Conservation (phyloP, 1,140 invertebrate species). For the Mesaphorura yosii region DNA sequence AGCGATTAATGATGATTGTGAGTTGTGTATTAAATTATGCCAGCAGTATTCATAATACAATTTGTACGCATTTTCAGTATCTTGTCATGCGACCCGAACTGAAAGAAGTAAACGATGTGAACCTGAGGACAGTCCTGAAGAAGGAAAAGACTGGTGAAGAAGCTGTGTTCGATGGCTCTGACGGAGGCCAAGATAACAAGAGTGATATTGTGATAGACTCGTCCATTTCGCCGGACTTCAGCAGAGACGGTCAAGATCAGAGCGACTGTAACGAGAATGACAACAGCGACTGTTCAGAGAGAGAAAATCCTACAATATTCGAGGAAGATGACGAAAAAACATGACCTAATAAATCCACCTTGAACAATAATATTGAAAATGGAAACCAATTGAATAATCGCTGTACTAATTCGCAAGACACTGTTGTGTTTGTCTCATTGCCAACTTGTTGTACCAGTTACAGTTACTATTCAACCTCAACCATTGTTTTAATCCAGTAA, state of each 20-base stretch:
- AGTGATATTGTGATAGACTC: too few relatives aligned
- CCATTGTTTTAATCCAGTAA: too few relatives aligned
- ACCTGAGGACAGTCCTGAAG: slow-evolving; percentile 1
- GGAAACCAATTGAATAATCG: too few relatives aligned
- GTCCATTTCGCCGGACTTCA: too few relatives aligned
- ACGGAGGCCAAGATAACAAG: not conserved
- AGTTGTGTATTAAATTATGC: slow-evolving; percentile 1
- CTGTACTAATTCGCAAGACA: too few relatives aligned
- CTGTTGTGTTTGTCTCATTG: too few relatives aligned
- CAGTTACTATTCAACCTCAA: too few relatives aligned
- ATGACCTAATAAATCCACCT: not conserved
- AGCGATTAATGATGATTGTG: not conserved
- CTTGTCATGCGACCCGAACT: slow-evolving; percentile 31
- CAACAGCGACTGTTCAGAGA: too few relatives aligned
- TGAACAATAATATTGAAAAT: too few relatives aligned
- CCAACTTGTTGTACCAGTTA: too few relatives aligned
- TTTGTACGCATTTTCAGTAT: slow-evolving; percentile 27
- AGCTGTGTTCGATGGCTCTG: not conserved
- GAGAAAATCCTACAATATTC: slow-evolving; percentile 28
- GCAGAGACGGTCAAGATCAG: too few relatives aligned
- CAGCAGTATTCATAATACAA: not conserved
- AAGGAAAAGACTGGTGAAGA: slow-evolving; percentile 3
- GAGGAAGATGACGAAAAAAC: slow-evolving; percentile 25
- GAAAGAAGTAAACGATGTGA: slow-evolving; percentile 20
- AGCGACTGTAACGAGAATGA: slow-evolving; percentile 6